These are phyloP conservation scores for Dryobotodes eremita DNA, from an alignment of 2,888 invertebrate genomes.

Conservation along the genomic window DNA sequence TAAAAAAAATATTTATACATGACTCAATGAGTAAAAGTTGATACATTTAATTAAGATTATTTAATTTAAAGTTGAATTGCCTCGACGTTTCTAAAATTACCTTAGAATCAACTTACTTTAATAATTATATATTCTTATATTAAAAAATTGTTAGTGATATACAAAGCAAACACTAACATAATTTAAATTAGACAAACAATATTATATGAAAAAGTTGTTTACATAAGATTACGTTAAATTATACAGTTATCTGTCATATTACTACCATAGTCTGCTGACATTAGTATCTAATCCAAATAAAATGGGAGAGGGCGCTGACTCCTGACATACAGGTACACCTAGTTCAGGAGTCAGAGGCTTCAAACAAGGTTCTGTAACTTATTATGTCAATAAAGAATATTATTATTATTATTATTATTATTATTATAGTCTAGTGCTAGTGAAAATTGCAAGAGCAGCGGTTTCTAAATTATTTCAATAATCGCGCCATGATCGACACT, in stretches of 20 bases:
- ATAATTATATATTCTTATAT: not conserved
- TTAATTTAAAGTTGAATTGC: slow-evolving; percentile 11
- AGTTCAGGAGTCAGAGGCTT: too few species aligned
- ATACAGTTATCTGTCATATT: not conserved
- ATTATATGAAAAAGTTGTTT: not conserved
- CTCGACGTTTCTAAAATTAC: not conserved
- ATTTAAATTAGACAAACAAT: not conserved
- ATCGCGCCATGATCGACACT: slow-evolving; percentile 26
- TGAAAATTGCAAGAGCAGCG: not conserved
- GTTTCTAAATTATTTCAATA: slow-evolving; percentile 36
- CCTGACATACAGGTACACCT: too few species aligned
- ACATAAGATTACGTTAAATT: not conserved
- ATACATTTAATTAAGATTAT: slow-evolving; percentile 61
- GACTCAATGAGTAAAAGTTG: slow-evolving; percentile 61
- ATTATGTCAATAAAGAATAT: too few species aligned
- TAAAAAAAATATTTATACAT: slow-evolving; percentile 53
- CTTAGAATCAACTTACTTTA: not conserved
- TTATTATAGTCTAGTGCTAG: too few species aligned
- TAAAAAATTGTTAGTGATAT: not conserved
- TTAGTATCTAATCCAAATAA: too few species aligned
- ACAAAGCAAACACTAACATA: not conserved
- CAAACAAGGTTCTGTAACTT: too few species aligned
- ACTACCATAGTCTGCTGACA: not conserved
- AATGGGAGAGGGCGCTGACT: too few species aligned
- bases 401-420: too few species aligned